Conservation (phyloP, 2,113 vertebrate species). For the Collichthys lucidus region DNA sequence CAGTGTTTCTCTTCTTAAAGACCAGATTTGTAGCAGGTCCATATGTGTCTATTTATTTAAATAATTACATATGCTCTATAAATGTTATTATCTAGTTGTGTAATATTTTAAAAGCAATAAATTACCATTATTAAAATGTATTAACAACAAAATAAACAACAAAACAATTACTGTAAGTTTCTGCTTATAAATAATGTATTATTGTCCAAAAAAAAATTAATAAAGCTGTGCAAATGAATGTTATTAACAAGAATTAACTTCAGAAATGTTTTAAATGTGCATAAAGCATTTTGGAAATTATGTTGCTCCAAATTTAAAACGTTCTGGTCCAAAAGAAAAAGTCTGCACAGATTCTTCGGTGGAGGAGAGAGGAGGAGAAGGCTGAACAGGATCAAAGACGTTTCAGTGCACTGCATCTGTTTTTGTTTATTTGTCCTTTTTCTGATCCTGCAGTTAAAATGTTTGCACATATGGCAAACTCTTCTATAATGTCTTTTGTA, state of each 20-base stretch:
- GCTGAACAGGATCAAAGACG: not conserved
- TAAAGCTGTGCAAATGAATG: not conserved
- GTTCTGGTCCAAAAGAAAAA: conserved; percentile 16
- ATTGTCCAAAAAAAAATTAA: not conserved
- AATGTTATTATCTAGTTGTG: not conserved
- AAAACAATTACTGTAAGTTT: not conserved
- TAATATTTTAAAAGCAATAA: not conserved
- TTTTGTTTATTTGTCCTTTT: not conserved
- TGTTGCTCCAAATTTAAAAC: conserved; percentile 2
- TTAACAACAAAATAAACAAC: too few relatives aligned
- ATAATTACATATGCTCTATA: not conserved
- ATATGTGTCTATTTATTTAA: not conserved
- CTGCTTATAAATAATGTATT: not conserved
- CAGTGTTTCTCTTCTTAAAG: not conserved
- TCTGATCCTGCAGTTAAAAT: not conserved
- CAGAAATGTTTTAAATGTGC: not conserved
- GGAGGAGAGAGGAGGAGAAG: not conserved
- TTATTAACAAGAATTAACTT: not conserved
- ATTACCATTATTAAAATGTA: not conserved
- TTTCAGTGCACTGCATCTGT: not conserved
- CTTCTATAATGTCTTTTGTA: conserved; percentile 6
- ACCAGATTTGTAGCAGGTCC: not conserved
- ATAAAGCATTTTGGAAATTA: not conserved
- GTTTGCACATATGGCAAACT: conserved; percentile 14
- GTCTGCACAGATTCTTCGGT: too few relatives aligned